These are phyloP conservation scores for Neosilurus mollespiculum DNA, from an alignment of 2,797 vertebrate species.

Conservation along the genomic window DNA sequence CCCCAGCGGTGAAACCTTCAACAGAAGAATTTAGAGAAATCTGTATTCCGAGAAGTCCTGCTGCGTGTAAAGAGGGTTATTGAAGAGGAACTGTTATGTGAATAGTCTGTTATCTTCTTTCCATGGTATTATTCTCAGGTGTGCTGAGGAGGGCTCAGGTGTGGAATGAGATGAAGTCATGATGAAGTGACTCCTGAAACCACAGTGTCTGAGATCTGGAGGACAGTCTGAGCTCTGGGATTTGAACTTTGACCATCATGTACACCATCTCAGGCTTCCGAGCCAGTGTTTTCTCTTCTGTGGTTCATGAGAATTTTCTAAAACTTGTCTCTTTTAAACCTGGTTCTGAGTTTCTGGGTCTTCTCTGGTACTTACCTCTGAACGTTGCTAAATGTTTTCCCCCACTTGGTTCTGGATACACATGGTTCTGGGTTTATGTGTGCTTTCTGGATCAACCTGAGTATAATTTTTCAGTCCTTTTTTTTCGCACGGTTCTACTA, in stretches of 20 bases:
- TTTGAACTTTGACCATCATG: not conserved
- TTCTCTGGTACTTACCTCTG: not conserved
- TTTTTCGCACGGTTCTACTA: too few species aligned
- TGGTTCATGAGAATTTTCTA: not conserved
- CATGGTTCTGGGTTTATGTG: too few species aligned
- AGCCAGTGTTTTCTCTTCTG: not conserved
- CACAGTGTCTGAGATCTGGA: constrained; percentile 5
- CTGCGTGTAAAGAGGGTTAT: constrained; percentile 23
- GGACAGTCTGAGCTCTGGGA: not conserved
- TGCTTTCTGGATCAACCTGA: too few species aligned
- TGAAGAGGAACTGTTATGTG: constrained; percentile 32
- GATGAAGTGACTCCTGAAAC: constrained; percentile 28
- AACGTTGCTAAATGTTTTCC: not conserved
- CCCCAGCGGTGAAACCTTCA: constrained; percentile 22
- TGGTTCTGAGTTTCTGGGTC: not conserved
- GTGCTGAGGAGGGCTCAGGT: constrained; percentile 48
- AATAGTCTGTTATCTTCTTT: constrained; percentile 25
- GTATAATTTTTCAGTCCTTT: too few species aligned
- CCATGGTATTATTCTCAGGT: constrained; percentile 44
- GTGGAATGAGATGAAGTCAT: constrained; percentile 32
- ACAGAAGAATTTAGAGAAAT: not conserved
- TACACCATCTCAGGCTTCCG: not conserved
- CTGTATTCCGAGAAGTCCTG: constrained; percentile 4
- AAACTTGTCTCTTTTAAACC: not conserved
- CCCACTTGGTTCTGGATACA: too few species aligned